A percentile compares a stretch with the other conserved stretches of the same genome.
phyloP scores from a whole-genome alignment of 53 echinoderm and acorn worm genomes.

The Holothuria leucospilota region DNA sequence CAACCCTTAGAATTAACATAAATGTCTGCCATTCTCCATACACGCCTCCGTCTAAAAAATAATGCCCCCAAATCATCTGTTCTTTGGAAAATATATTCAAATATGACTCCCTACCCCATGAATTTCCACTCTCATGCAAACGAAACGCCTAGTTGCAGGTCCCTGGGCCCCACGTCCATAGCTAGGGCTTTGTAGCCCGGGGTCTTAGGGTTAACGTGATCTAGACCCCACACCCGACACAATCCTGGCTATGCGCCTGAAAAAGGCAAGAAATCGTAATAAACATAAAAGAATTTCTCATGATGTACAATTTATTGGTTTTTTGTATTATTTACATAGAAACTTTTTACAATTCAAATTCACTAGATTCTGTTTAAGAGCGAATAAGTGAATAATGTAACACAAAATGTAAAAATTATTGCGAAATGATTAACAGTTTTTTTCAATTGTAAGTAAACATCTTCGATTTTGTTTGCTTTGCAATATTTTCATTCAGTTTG shows the following conservation, averaged over 20 bases:
- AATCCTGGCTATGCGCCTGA: background rate
- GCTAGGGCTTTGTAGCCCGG: too few species aligned
- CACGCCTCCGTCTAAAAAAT: too few species aligned
- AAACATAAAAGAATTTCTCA: background rate
- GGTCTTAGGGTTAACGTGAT: too few species aligned
- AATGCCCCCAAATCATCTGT: too few species aligned
- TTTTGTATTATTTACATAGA: slow-evolving; percentile 21
- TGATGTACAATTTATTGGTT: slow-evolving; percentile 15
- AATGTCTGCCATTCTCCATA: too few species aligned
- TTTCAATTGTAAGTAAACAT: background rate
- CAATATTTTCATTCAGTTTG: background rate
- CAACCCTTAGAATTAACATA: too few species aligned
- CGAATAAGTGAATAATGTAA: slow-evolving; percentile 13
- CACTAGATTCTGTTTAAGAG: background rate
- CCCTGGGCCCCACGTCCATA: too few species aligned
- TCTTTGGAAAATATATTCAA: too few species aligned
- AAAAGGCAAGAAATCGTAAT: background rate
- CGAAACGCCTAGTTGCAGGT: too few species aligned
- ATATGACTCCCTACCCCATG: too few species aligned
- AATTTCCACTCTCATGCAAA: too few species aligned
- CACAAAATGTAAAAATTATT: slow-evolving; percentile 34
- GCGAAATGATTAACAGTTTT: slow-evolving; percentile 33
- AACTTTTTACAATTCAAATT: slow-evolving; percentile 43
- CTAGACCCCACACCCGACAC: too few species aligned
- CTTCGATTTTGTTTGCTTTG: background rate